Base-by-base conservation (phyloP, 1,140 invertebrate genomes). In the Chelonus insularis region DNA sequence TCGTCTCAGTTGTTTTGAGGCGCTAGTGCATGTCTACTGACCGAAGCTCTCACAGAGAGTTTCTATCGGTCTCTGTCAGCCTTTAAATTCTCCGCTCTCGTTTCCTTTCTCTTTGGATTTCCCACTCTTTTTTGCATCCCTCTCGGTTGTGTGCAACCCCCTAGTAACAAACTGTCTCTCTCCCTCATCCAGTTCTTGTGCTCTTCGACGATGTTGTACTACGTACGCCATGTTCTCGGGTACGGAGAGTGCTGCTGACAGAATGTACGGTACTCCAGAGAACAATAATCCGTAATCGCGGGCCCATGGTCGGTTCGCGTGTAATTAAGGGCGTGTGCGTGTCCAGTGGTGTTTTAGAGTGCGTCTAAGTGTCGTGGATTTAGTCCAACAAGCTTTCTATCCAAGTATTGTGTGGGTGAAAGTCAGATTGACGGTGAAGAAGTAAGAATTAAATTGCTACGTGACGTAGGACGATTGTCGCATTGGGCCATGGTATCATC, bases 231-330 rank as follows among this genome's bases (percentile, higher is more conserved):
- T 60, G 58, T 60, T 60, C 58, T 51, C 51, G 48, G 58, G 37
- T 54, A 60, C 58, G 48, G 50, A 60, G 60, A 37, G 48, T 51
- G 48, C 48, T 48, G 52, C 57, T 64, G 62, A 64, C 62, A 64
- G 62, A 64, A 64, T 64, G 62, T 56, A 57, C 62, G 62, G 62
- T 60, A 50, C 62, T 55, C 39, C n/a, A 14, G 56, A 25, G 55
- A 60, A 60, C 55, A 63, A 63, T 50, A 48, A 52, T 57, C 32
- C 55, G 36, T 52, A 51, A 62, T 57, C 54, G 34, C 60, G 45
- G 25, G 37, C 21, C 9, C 25, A 11, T 34, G 48, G 29, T 39
- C 20, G 45, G 23, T 62, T 39, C 54, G 60, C 55, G 60, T 57
- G 57, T 55, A 64, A 64, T 64, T 64, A 64, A 55, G 32, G 52